Evolutionary conservation across 2,797 vertebrate species (phyloP).

Genomic region (Choloepus didactylus): DNA sequence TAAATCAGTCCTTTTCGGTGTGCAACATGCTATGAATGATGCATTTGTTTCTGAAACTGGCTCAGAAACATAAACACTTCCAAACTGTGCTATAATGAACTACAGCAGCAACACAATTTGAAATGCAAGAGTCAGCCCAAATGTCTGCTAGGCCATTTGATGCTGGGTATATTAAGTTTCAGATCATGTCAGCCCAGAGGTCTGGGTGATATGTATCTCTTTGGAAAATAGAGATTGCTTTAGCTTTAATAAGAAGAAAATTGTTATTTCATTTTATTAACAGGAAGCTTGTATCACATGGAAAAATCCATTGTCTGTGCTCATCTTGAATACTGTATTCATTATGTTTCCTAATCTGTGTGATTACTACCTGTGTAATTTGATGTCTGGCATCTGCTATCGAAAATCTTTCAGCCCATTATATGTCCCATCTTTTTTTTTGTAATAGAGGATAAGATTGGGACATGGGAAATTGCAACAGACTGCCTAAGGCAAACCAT

Average conservation of each 20-base stretch:
- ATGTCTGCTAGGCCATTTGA: conserved; percentile 36
- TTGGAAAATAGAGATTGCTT: conserved; percentile 81
- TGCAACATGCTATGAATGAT: conserved; percentile 3
- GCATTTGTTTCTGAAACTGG: conserved; percentile 52
- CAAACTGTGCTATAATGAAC: neutral
- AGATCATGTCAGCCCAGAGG: conserved; percentile 69
- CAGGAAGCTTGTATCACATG: conserved; percentile 75
- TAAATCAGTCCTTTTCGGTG: neutral
- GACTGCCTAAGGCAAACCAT: conserved; percentile 79
- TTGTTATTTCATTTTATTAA: conserved; percentile 83
- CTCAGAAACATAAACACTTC: conserved; percentile 46
- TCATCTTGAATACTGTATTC: conserved; percentile 81
- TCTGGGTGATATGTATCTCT: conserved; percentile 74
- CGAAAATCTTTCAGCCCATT: conserved; percentile 83
- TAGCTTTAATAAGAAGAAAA: conserved; percentile 82
- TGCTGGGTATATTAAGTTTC: conserved; percentile 57
- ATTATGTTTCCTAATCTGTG: conserved; percentile 82
- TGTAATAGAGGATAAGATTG: conserved; percentile 74
- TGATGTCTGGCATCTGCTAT: conserved; percentile 81
- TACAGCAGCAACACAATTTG: neutral
- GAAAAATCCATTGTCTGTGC: conserved; percentile 77
- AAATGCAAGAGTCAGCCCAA: conserved; percentile 41
- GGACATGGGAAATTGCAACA: conserved; percentile 76
- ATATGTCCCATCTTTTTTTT: conserved; percentile 77
- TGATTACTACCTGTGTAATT: conserved; percentile 83